Conservation (phyloP, 2,888 invertebrate species). For the Cacoxenus indagator region DNA sequence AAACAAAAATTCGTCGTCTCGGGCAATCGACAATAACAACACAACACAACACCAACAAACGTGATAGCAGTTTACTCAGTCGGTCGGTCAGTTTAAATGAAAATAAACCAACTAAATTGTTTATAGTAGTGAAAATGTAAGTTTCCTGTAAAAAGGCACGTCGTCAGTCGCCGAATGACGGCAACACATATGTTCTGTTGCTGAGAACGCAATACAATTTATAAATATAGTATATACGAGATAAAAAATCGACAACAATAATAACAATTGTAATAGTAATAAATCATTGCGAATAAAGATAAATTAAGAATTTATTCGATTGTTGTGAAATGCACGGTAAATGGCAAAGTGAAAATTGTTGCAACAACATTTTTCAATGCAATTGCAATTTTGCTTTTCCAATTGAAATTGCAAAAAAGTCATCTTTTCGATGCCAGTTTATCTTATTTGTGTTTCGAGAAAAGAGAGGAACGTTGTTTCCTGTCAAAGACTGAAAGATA, state of each 20-base stretch:
- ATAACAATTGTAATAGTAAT: not conserved
- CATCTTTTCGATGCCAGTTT: not conserved
- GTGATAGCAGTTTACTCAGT: conserved; percentile 12
- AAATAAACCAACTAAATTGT: not conserved
- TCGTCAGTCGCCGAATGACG: not conserved
- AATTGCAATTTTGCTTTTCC: not conserved
- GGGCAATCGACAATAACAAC: conserved; percentile 36
- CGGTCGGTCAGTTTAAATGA: not conserved
- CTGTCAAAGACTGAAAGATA: no score
- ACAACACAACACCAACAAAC: not conserved
- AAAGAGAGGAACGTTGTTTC: no score
- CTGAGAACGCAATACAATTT: not conserved
- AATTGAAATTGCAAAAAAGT: not conserved
- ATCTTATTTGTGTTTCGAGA: not conserved
- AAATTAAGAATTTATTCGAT: conserved; percentile 1
- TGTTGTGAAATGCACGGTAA: not conserved
- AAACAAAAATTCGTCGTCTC: not conserved
- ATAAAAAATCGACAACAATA: not conserved
- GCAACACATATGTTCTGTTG: no score
- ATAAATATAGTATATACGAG: not conserved
- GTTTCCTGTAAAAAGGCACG: conserved; percentile 14
- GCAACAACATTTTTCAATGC: not conserved
- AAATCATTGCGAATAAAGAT: conserved; percentile 15
- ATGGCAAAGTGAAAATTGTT: no score
- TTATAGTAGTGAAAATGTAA: not conserved